These are phyloP conservation scores for Gopherus flavomarginatus DNA, from an alignment of 2,113 vertebrate genomes.

Conservation along the genomic window DNA sequence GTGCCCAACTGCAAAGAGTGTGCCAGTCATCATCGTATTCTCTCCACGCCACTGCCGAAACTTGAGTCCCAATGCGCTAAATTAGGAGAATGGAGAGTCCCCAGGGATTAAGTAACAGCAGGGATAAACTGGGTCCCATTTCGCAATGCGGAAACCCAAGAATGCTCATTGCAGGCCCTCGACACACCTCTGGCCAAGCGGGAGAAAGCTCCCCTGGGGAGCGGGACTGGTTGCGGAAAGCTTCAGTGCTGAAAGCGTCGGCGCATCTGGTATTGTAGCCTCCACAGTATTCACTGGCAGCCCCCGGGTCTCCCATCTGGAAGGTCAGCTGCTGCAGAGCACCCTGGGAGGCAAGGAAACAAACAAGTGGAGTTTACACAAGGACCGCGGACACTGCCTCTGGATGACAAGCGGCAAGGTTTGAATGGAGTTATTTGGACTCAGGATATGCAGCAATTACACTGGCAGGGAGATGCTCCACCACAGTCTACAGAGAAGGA, in stretches of 20 bases:
- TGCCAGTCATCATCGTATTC: not conserved
- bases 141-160: not conserved
- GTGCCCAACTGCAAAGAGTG: not conserved
- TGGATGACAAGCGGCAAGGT: not conserved
- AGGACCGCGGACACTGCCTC: not conserved
- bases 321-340: slow-evolving; percentile 84
- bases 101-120: not conserved
- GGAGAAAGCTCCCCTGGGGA: not conserved
- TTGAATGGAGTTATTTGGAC: not conserved
- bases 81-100: not conserved
- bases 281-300: slow-evolving; percentile 79
- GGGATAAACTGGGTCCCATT: not conserved
- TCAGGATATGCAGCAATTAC: not conserved
- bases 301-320: slow-evolving; percentile 83
- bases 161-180: not conserved
- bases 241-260: not conserved
- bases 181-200: slow-evolving; percentile 49
- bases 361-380: not conserved
- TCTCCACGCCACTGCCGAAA: not conserved
- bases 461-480: not conserved
- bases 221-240: not conserved
- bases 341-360: slow-evolving; percentile 77
- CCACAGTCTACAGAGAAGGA: not conserved
- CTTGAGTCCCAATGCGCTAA: not conserved
- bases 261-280: slow-evolving; percentile 69